Percentiles rank a stretch among this genome's conserved stretches.
Evolutionary conservation across 2,888 invertebrate genomes (phyloP).

Genomic region (Eupithecia subumbrata): DNA sequence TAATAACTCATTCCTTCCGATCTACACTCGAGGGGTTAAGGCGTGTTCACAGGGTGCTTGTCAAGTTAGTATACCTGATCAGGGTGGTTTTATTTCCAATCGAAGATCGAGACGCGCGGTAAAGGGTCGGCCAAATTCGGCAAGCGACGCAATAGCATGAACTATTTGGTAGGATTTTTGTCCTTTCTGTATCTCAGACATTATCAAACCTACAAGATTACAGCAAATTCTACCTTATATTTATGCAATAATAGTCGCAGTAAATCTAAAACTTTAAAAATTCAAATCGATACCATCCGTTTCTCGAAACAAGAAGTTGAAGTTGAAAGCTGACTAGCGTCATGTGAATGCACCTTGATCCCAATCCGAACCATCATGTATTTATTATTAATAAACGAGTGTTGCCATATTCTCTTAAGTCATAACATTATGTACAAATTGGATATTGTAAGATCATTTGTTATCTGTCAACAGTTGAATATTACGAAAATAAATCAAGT

Average conservation of each 20-base stretch:
- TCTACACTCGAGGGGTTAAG: slow-evolving; percentile 40
- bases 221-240: background rate
- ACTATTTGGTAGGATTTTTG: background rate
- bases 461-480: slow-evolving; percentile 84
- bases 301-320: background rate
- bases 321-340: slow-evolving; percentile 15
- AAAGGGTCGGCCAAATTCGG: background rate
- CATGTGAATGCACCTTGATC: slow-evolving; percentile 18
- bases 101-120: background rate
- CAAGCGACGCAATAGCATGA: background rate
- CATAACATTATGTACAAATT: slow-evolving; percentile 80
- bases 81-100: background rate
- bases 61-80: background rate
- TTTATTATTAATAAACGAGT: slow-evolving; percentile 82
- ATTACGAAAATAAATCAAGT: slow-evolving; percentile 83
- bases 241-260: background rate
- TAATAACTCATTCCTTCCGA: slow-evolving; percentile 43
- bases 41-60: slow-evolving; percentile 21
- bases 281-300: background rate
- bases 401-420: slow-evolving; percentile 85
- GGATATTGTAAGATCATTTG: slow-evolving; percentile 83
- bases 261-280: background rate
- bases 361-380: slow-evolving; percentile 61
- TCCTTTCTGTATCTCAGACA: background rate
- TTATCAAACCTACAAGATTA: background rate